Evolutionary conservation across 2,113 vertebrate species (phyloP).

Genomic region (Lophius piscatorius): DNA sequence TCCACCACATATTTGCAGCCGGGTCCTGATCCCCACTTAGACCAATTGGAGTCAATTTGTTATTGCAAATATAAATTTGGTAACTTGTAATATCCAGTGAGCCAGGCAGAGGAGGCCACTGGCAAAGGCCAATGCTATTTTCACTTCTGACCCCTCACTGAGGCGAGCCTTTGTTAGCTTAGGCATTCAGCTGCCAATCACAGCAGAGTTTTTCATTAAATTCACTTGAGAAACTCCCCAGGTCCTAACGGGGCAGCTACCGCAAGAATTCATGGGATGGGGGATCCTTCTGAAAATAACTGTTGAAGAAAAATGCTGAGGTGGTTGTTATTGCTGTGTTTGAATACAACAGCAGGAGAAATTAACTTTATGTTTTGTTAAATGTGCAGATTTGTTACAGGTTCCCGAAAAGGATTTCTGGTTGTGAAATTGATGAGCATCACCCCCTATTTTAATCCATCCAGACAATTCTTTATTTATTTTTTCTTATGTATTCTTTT

Average conservation of each 20-base stretch:
- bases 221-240: conserved; percentile 74
- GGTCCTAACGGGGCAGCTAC: conserved; percentile 66
- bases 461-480: no score
- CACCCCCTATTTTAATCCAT: no score
- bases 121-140: conserved; percentile 81
- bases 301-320: conserved; percentile 29
- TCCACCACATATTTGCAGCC: conserved; percentile 65
- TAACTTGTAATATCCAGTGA: conserved; percentile 83
- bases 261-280: conserved; percentile 63
- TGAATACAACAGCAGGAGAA: conserved; percentile 17
- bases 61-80: conserved; percentile 86
- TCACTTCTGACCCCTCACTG: conserved; percentile 82
- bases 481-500: no score
- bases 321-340: conserved; percentile 45
- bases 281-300: conserved; percentile 53
- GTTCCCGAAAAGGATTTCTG: not conserved
- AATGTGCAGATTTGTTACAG: not conserved
- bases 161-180: conserved; percentile 80
- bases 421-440: not conserved
- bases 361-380: not conserved
- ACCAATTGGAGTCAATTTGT: conserved; percentile 86
- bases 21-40: conserved; percentile 82
- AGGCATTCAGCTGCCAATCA: conserved; percentile 88
- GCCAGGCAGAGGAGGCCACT: conserved; percentile 78
- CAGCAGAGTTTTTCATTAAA: conserved; percentile 85